Evolutionary conservation across 1,140 invertebrate species (phyloP).

Genomic region (Sminthurides bifidus): DNA sequence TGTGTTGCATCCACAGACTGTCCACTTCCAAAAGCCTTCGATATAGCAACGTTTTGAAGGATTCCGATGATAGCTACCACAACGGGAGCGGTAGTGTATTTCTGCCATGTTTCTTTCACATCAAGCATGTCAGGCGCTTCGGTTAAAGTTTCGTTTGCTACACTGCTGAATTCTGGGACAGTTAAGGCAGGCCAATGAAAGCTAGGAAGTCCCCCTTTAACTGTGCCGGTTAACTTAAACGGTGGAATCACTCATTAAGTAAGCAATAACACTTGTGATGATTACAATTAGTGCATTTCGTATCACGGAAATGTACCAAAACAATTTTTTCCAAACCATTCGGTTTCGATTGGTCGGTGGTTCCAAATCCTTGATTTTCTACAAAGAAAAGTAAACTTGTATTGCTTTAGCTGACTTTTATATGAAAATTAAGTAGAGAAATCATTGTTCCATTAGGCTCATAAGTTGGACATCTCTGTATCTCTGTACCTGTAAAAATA

Average conservation of each 20-base stretch:
- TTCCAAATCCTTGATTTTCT: constrained; percentile 21
- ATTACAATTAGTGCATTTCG: constrained; percentile 41
- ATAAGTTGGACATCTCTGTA: not conserved
- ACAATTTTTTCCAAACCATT: constrained; percentile 32
- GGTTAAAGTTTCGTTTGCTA: not conserved
- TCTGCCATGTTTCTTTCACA: constrained; percentile 55
- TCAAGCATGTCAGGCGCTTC: constrained; percentile 31
- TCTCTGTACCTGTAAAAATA: constrained; percentile 35
- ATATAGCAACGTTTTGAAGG: constrained; percentile 38
- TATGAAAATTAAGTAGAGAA: not conserved
- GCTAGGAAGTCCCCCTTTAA: constrained; percentile 49
- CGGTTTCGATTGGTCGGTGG: not conserved
- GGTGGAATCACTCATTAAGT: constrained; percentile 40
- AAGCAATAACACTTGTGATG: constrained; percentile 52
- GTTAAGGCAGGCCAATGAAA: constrained; percentile 51
- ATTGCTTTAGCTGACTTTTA: not conserved
- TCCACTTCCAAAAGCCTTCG: constrained; percentile 46
- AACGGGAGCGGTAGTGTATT: constrained; percentile 59
- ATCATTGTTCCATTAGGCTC: not conserved
- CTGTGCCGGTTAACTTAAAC: constrained; percentile 50
- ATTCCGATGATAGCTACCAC: constrained; percentile 42
- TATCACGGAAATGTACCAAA: constrained; percentile 37
- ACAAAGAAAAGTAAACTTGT: not conserved
- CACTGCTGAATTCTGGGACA: constrained; percentile 11
- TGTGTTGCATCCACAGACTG: constrained; percentile 72